Conservation (phyloP, 1,140 invertebrate genomes). For the Rhyzopertha dominica region DNA sequence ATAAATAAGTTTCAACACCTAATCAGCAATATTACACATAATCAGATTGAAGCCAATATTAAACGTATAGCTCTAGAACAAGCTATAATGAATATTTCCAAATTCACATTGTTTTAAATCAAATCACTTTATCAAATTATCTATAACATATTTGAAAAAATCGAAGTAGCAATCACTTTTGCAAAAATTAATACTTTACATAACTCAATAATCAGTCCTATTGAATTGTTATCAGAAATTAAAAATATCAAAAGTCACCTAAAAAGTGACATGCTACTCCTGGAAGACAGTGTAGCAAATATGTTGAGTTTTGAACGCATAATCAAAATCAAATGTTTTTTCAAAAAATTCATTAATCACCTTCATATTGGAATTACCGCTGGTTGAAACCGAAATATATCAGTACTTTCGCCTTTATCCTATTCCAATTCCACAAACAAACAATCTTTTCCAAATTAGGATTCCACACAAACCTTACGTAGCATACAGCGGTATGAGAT, state of each 20-base stretch:
- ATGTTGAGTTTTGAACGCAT: constrained; percentile 10
- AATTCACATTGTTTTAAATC: neutral
- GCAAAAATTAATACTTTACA: constrained; percentile 14
- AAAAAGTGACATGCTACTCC: constrained; percentile 6
- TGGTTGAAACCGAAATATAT: constrained; percentile 10
- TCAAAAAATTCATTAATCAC: constrained; percentile 7
- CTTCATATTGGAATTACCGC: constrained; percentile 15
- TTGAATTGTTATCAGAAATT: constrained; percentile 10
- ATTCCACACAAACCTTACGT: constrained; percentile 12
- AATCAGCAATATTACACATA: constrained; percentile 12
- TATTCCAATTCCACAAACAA: constrained; percentile 8
- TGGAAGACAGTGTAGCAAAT: constrained; percentile 1
- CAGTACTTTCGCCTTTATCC: constrained; percentile 12
- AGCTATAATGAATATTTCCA: too few relatives aligned
- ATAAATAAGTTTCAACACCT: constrained; percentile 9
- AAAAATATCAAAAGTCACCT: constrained; percentile 6
- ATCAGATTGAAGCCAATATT: constrained; percentile 10
- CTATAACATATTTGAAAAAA: constrained; percentile 8
- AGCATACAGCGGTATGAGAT: constrained; percentile 9
- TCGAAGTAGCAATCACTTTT: constrained; percentile 14
- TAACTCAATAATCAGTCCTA: constrained; percentile 13
- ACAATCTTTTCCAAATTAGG: constrained; percentile 7
- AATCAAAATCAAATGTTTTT: constrained; percentile 16
- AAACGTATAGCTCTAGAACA: neutral
- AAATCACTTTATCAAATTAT: constrained; percentile 6